Evolutionary conservation across 2,797 vertebrate species (phyloP), one percentile per base, ranked within the genome.

Genomic region (Propithecus deckenii): DNA sequence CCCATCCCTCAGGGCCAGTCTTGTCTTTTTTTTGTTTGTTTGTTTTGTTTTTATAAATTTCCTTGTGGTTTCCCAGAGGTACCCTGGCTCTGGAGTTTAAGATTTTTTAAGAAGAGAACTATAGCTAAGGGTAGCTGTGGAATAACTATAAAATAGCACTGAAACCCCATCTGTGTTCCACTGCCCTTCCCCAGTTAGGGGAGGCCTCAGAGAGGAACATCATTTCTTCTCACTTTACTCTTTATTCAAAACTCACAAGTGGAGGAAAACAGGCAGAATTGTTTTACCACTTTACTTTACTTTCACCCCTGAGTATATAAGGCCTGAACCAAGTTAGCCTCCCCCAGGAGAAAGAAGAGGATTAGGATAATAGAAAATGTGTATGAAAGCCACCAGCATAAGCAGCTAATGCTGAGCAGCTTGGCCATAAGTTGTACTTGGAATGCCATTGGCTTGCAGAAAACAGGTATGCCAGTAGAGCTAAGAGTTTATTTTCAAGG

Each of bases 51-150:
- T 52, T 35, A 57, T 79, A 79, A 79, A 57, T 57, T 89, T 72
- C 22, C 48, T 20, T 0, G 0, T 81, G 28, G 25, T 93, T 89
- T 96, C 78, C 94, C 3, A n/a, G 46, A 76, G 79, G 43, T 93
- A 90, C 32, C n/a, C 75, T 94, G 38, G 57, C 63, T 92, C 61
- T 72, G 75, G 75, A 72, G 7, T 97, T 86, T 92, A 46, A 92
- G 76, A 81, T 74, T 81, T 18, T 95, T 30, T n/a, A 80, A 86
- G 71, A 80, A 89, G 72, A 92, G 43, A 92, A 69, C 30, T 72
- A 1, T 55, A 75, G 28, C 57, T 79, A n/a, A 93, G 50, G 7
- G 6, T 86, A 75, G 61, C 43, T 23, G 13, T 35, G 63, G 52
- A 86, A 41, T 76, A 75, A 86, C n/a, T 22, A 38, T 80, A 91